Conservation (phyloP, 2,113 vertebrate genomes). For the Corynorhinus townsendii region DNA sequence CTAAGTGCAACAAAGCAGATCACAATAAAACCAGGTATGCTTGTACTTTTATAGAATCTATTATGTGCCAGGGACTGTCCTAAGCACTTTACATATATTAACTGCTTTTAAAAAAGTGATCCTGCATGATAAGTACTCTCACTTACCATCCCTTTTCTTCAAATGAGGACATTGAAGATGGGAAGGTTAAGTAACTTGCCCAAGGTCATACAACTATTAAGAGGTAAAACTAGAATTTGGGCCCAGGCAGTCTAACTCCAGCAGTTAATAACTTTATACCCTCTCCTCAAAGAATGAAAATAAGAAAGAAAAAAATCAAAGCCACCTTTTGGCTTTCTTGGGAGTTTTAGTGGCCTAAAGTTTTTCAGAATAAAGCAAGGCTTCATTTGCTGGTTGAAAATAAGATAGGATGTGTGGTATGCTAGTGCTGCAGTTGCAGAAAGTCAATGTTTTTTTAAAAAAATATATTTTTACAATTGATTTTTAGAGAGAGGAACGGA, state of each 20-base stretch:
- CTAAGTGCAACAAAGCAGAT: too few relatives aligned
- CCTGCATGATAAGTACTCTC: not conserved
- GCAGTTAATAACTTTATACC: not conserved
- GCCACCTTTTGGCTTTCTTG: not conserved
- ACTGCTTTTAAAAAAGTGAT: not conserved
- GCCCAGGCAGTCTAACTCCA: not conserved
- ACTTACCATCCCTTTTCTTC: not conserved
- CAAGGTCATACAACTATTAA: not conserved
- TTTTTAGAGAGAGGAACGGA: too few relatives aligned
- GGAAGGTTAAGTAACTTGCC: not conserved
- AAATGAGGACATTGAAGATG: not conserved
- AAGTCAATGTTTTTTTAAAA: not conserved
- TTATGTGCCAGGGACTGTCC: not conserved
- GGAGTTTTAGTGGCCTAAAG: not conserved
- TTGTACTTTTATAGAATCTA: not conserved
- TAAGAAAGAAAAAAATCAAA: not conserved
- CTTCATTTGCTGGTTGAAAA: not conserved
- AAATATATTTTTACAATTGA: too few relatives aligned
- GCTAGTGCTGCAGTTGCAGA: not conserved
- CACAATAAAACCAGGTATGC: not conserved
- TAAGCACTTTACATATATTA: not conserved
- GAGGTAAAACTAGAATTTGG: not conserved
- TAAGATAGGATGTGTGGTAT: not conserved
- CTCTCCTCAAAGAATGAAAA: not conserved
- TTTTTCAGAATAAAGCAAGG: not conserved